These are phyloP conservation scores for Camelus bactrianus DNA, from an alignment of 2,113 vertebrate genomes.

Conservation along the genomic window DNA sequence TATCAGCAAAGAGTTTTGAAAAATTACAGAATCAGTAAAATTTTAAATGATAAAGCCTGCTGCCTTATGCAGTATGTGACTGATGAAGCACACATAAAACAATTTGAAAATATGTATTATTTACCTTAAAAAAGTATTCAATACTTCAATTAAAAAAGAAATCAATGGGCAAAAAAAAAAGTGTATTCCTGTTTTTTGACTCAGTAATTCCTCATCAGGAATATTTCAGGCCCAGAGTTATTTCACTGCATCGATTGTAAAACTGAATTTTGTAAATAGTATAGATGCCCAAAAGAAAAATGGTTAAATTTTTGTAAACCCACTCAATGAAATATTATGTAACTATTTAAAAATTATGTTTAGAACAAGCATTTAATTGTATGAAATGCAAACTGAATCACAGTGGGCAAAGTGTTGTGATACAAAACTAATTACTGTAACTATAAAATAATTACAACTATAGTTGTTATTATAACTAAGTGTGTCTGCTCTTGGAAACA, in stretches of 20 bases:
- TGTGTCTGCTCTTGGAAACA: not conserved
- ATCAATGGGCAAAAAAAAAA: no score
- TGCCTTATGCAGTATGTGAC: not conserved
- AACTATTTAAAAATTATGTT: not conserved
- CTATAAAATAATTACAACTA: not conserved
- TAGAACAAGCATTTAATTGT: not conserved
- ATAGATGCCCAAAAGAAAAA: not conserved
- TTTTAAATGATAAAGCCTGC: not conserved
- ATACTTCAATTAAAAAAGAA: not conserved
- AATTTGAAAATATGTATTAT: not conserved
- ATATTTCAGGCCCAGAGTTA: not conserved
- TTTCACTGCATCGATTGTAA: not conserved
- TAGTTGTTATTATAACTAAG: not conserved
- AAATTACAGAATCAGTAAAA: not conserved
- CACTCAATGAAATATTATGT: not conserved
- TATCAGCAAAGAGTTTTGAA: not conserved
- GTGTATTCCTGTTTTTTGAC: not conserved
- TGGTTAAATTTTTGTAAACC: not conserved
- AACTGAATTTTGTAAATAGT: not conserved
- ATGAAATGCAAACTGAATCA: not conserved
- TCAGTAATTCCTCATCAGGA: not conserved
- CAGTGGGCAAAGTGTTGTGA: not conserved
- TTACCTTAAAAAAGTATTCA: not conserved
- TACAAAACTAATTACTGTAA: not conserved
- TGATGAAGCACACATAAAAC: not conserved